These are phyloP conservation scores for Panzeria rudis DNA, from an alignment of 2,888 invertebrate species.

Conservation along the genomic window DNA sequence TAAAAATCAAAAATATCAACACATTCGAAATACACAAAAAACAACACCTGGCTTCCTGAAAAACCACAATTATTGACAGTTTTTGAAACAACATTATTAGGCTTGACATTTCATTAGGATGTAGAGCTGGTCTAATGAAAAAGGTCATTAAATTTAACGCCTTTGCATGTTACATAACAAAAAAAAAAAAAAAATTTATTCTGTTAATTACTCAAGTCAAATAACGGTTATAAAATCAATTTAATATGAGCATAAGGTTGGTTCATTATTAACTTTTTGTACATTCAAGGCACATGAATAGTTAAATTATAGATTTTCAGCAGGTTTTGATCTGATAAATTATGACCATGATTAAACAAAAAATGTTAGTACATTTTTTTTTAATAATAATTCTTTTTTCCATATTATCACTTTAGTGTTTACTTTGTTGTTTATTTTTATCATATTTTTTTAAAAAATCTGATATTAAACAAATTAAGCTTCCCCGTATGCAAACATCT, in stretches of 20 bases:
- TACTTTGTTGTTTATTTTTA: slow-evolving; percentile 31
- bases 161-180: slow-evolving; percentile 30
- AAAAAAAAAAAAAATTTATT: slow-evolving; percentile 29
- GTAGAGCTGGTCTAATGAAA: slow-evolving; percentile 37
- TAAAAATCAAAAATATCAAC: slow-evolving; percentile 63
- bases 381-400: slow-evolving; percentile 37
- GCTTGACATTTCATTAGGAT: slow-evolving; percentile 28
- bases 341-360: slow-evolving; percentile 64
- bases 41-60: slow-evolving; percentile 53
- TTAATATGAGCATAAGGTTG: slow-evolving; percentile 56
- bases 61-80: slow-evolving; percentile 64
- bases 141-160: slow-evolving; percentile 72
- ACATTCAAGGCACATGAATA: background rate
- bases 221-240: slow-evolving; percentile 46
- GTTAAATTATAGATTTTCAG: slow-evolving; percentile 34
- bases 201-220: slow-evolving; percentile 52
- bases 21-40: slow-evolving; percentile 4
- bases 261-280: slow-evolving; percentile 34
- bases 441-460: slow-evolving; percentile 48
- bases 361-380: slow-evolving; percentile 17
- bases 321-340: slow-evolving; percentile 55
- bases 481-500: slow-evolving; percentile 71
- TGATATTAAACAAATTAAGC: slow-evolving; percentile 66
- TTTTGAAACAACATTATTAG: slow-evolving; percentile 68
- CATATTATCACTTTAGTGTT: slow-evolving; percentile 56